phyloP scores from a whole-genome alignment of 2,888 invertebrate species.

The Caenorhabditis panamensis region DNA sequence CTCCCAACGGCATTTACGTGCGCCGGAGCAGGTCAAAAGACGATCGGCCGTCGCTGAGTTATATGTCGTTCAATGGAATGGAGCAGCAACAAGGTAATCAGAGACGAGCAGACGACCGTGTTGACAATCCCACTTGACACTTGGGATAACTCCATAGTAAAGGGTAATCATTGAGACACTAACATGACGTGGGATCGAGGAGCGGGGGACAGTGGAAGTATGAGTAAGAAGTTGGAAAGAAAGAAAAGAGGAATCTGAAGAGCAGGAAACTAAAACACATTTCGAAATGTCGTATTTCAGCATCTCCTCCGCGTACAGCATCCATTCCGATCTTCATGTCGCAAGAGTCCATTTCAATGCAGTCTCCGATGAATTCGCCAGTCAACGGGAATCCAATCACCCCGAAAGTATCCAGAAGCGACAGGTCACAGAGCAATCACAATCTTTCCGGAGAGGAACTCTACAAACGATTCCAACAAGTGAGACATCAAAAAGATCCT shows the following conservation, averaged over 20 bases:
- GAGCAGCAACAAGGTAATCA: constrained; percentile 52
- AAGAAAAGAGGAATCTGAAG: not conserved
- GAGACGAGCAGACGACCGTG: constrained; percentile 14
- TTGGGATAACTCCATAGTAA: constrained; percentile 16
- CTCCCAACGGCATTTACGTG: constrained; percentile 67
- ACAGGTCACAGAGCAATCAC: constrained; percentile 47
- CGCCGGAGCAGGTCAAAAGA: constrained; percentile 67
- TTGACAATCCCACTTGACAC: constrained; percentile 53
- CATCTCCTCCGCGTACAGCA: constrained; percentile 45
- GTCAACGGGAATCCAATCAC: constrained; percentile 38
- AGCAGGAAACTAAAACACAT: too few relatives aligned
- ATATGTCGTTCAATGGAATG: constrained; percentile 50
- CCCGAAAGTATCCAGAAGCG: constrained; percentile 14
- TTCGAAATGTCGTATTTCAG: constrained; percentile 24
- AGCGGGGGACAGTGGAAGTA: not conserved
- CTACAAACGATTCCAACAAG: constrained; percentile 63
- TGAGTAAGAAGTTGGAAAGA: not conserved
- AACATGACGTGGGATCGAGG: constrained; percentile 24
- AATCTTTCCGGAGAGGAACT: constrained; percentile 45
- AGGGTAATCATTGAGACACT: constrained; percentile 47
- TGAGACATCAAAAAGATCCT: not conserved
- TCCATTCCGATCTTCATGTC: constrained; percentile 70
- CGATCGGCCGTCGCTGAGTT: constrained; percentile 61
- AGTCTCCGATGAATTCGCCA: constrained; percentile 55
- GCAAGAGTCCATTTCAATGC: constrained; percentile 62